Conservation (phyloP, 2,797 vertebrate genomes). For the Pteropus rufus region DNA sequence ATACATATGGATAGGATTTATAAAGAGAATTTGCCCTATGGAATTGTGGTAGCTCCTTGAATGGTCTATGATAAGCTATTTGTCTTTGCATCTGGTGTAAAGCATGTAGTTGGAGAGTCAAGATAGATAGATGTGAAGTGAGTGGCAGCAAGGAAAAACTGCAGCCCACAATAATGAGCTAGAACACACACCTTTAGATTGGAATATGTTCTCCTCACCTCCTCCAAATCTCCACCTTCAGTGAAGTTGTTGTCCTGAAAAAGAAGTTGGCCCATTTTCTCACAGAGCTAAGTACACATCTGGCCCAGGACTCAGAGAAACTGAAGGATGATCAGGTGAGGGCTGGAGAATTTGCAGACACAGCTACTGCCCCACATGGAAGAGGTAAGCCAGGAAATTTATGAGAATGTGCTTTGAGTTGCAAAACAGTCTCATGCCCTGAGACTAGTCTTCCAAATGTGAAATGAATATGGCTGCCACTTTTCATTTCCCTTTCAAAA, state of each 20-base stretch:
- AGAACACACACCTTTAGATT: background rate
- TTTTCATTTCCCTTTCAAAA: background rate
- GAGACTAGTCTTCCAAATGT: background rate
- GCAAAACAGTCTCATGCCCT: background rate
- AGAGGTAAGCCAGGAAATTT: background rate
- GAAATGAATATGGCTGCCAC: background rate
- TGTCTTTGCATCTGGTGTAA: background rate
- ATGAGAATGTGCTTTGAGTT: background rate
- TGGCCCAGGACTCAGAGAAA: background rate
- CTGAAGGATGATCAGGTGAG: background rate
- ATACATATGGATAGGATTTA: background rate
- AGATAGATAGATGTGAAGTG: background rate
- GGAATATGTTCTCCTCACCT: background rate
- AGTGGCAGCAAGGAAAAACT: background rate
- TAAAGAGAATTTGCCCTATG: background rate
- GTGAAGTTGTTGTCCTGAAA: background rate
- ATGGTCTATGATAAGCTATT: background rate
- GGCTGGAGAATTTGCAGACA: too few relatives aligned
- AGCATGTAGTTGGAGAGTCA: background rate
- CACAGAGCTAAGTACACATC: background rate
- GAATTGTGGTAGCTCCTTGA: background rate
- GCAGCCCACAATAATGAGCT: background rate
- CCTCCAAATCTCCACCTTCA: background rate
- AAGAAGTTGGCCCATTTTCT: background rate
- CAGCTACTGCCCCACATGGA: background rate